phyloP scores from a whole-genome alignment of 2,797 vertebrate species.

The Galagoides demidoff region DNA sequence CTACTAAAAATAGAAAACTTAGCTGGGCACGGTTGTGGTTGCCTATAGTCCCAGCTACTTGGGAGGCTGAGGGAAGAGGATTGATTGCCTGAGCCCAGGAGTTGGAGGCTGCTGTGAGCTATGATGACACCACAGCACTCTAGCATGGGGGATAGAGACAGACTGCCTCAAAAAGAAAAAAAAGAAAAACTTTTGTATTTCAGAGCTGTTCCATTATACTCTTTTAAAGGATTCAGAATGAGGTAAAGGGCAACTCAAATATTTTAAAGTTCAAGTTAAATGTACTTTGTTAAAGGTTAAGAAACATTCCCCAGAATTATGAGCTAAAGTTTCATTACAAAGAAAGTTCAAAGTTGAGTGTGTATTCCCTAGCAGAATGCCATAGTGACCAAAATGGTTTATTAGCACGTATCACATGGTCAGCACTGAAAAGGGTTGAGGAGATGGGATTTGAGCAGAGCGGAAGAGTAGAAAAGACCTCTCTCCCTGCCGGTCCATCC shows the following conservation, averaged over 20 bases:
- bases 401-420: background rate
- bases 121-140: too few species aligned
- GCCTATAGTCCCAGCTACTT: too few species aligned
- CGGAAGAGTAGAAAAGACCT: background rate
- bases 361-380: background rate
- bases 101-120: too few species aligned
- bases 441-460: background rate
- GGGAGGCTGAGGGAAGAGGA: too few species aligned
- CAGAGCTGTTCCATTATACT: conserved; percentile 3
- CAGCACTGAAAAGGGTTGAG: background rate
- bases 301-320: conserved; percentile 43
- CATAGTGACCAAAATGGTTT: background rate
- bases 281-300: conserved; percentile 16
- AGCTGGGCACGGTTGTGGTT: too few species aligned
- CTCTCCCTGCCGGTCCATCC: background rate
- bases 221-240: conserved; percentile 15
- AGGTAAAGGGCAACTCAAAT: conserved; percentile 13
- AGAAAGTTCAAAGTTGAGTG: conserved; percentile 16
- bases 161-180: too few species aligned
- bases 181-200: background rate
- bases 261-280: conserved; percentile 48
- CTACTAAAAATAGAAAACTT: too few species aligned
- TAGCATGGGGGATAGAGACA: too few species aligned
- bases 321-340: conserved; percentile 41
- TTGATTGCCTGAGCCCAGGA: too few species aligned